These are phyloP conservation scores for Peribatodes rhomboidaria DNA, from an alignment of 2,888 invertebrate genomes.

Conservation along the genomic window DNA sequence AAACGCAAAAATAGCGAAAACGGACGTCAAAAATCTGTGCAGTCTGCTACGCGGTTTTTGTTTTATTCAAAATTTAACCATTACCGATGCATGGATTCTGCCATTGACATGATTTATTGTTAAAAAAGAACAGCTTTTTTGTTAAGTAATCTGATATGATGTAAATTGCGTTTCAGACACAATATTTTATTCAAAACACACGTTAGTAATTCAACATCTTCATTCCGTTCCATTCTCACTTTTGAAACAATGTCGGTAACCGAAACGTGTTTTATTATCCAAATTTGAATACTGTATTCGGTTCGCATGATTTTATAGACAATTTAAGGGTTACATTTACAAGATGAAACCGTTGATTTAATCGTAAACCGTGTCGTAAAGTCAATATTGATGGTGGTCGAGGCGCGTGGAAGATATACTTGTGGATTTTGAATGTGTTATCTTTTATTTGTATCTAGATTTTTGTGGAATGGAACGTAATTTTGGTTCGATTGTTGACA, in stretches of 20 bases:
- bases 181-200: conserved; percentile 44
- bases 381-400: conserved; percentile 68
- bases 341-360: conserved; percentile 79
- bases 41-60: background rate
- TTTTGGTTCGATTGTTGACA: conserved; percentile 16
- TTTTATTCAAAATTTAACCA: background rate
- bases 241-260: conserved; percentile 55
- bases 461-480: conserved; percentile 32
- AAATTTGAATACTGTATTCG: conserved; percentile 64
- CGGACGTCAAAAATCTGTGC: background rate
- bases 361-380: conserved; percentile 76
- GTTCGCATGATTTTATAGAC: conserved; percentile 75
- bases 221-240: conserved; percentile 44
- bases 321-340: conserved; percentile 77
- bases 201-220: conserved; percentile 44
- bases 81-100: background rate
- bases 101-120: background rate
- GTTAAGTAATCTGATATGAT: conserved; percentile 27
- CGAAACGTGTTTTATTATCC: conserved; percentile 61
- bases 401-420: conserved; percentile 64
- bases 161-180: conserved; percentile 18
- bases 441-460: conserved; percentile 43
- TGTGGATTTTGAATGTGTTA: conserved; percentile 66
- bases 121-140: background rate
- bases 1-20: conserved; percentile 3